These are phyloP conservation scores for Sphenodon punctatus DNA, from an alignment of 2,797 vertebrate species.

Conservation along the genomic window DNA sequence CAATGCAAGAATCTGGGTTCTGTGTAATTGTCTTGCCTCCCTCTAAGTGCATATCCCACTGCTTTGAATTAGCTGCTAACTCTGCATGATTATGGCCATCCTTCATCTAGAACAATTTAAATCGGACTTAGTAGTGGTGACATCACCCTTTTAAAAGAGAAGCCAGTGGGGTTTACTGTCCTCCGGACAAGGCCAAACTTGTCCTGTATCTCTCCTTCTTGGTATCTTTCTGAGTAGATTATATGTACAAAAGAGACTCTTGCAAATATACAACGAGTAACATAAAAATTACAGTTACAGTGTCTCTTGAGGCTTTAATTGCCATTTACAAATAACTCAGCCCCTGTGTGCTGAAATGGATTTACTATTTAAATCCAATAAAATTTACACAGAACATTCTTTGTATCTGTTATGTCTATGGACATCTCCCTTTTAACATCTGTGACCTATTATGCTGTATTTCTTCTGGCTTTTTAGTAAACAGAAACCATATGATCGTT, in stretches of 20 bases:
- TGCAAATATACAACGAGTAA: neutral
- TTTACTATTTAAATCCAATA: slow-evolving; percentile 33
- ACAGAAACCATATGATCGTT: slow-evolving; percentile 63
- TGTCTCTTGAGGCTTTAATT: neutral
- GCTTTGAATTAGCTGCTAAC: slow-evolving; percentile 59
- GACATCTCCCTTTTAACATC: slow-evolving; percentile 54
- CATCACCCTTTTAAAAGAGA: slow-evolving; percentile 3
- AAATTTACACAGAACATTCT: slow-evolving; percentile 27
- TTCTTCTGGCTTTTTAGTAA: slow-evolving; percentile 67
- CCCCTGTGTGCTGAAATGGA: neutral
- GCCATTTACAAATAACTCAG: neutral
- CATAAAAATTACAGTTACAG: rapidly evolving
- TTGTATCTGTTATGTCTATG: slow-evolving; percentile 10
- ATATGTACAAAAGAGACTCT: neutral
- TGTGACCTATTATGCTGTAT: slow-evolving; percentile 53
- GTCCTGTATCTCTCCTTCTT: neutral
- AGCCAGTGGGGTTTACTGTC: neutral
- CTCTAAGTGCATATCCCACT: slow-evolving; percentile 29
- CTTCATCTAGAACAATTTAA: slow-evolving; percentile 44
- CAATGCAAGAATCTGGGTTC: slow-evolving; percentile 43
- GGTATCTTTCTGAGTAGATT: neutral
- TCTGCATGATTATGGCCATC: slow-evolving; percentile 32
- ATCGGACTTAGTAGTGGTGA: slow-evolving; percentile 37
- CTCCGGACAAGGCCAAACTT: slow-evolving; percentile 8
- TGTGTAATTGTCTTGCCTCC: slow-evolving; percentile 16